Evolutionary conservation across 1,140 invertebrate species (phyloP).

Genomic region (Pseudomyrmex pallidus): DNA sequence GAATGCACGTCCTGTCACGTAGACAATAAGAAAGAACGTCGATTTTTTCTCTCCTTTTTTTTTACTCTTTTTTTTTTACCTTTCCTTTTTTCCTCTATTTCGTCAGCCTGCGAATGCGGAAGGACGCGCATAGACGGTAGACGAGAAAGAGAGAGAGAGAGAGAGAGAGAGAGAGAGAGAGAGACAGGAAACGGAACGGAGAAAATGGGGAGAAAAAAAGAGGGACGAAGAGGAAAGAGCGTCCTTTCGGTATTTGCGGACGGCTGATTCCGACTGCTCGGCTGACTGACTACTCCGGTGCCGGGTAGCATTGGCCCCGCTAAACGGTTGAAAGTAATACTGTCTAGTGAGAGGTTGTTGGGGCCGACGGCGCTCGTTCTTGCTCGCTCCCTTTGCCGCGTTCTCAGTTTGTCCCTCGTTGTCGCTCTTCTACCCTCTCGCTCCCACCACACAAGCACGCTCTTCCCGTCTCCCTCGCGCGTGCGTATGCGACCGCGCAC

Average conservation of each 20-base stretch:
- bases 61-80: background rate
- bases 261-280: constrained; percentile 68
- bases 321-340: constrained; percentile 83
- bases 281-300: constrained; percentile 68
- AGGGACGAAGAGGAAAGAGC: constrained; percentile 13
- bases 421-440: constrained; percentile 1
- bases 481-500: constrained; percentile 2
- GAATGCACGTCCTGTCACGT: constrained; percentile 14
- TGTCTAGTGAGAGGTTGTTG: constrained; percentile 82
- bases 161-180: background rate
- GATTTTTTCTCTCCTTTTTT: no score
- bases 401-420: constrained; percentile 60
- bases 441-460: constrained; percentile 4
- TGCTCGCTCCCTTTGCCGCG: constrained; percentile 40
- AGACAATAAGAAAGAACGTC: background rate
- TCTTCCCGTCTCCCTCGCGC: constrained; percentile 35
- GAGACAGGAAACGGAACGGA: background rate
- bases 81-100: background rate
- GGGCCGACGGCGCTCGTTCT: constrained; percentile 69
- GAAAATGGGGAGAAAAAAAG: background rate
- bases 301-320: constrained; percentile 75
- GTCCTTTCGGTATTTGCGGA: constrained; percentile 61
- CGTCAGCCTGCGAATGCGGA: background rate
- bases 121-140: background rate
- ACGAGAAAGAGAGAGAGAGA: background rate